A percentile compares a stretch with the other conserved stretches of the same genome.
These are phyloP conservation scores for Neosalanx taihuensis DNA, from an alignment of 2,797 vertebrate species.

Conservation along the genomic window DNA sequence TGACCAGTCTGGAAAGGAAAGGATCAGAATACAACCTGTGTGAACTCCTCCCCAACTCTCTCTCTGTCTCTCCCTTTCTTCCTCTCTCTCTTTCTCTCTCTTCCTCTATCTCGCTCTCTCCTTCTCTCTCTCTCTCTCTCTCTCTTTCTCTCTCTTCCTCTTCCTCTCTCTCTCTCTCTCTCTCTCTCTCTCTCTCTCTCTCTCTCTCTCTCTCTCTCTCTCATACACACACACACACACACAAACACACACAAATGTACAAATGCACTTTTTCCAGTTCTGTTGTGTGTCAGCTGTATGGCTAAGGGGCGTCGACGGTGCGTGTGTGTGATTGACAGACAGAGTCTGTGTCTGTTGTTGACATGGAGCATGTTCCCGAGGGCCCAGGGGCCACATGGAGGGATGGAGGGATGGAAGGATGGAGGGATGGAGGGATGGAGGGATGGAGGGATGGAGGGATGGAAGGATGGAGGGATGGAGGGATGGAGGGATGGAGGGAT, in stretches of 20 bases:
- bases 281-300: conserved; percentile 5
- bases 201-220: neutral
- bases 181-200: no score
- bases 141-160: conserved; percentile 1
- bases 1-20: no score
- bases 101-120: conserved; percentile 8
- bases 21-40: no score
- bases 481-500: no score
- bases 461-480: no score
- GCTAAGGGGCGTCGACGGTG: neutral
- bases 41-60: neutral
- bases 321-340: conserved; percentile 18
- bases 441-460: no score
- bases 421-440: no score
- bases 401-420: no score
- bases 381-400: no score
- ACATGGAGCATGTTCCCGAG: conserved; percentile 17
- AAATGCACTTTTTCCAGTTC: conserved; percentile 4
- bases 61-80: neutral
- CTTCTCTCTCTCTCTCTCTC: conserved; percentile 7
- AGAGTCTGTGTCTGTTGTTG: conserved; percentile 7
- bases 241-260: neutral
- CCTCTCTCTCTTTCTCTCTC: conserved; percentile 4
- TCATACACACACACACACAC: neutral
- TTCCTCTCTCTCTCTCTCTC: neutral